These are phyloP conservation scores for Actias luna DNA, from an alignment of 2,888 invertebrate species.

Conservation along the genomic window DNA sequence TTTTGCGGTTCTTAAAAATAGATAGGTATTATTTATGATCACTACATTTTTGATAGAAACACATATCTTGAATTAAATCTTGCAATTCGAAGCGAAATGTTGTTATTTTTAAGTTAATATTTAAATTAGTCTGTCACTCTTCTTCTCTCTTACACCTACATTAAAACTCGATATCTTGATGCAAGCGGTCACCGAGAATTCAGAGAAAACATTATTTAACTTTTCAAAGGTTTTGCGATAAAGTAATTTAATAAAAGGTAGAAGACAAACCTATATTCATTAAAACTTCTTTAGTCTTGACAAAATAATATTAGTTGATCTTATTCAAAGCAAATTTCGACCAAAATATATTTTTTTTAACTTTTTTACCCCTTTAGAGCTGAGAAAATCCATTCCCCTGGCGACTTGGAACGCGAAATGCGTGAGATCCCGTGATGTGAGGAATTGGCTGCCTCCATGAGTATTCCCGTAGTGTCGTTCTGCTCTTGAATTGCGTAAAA, in stretches of 20 bases:
- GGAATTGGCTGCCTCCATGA: conserved; percentile 87
- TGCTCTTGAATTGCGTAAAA: conserved; percentile 91
- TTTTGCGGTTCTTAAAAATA: no score
- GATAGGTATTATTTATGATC: no score
- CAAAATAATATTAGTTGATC: background rate
- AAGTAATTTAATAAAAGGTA: background rate
- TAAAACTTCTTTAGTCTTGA: conserved; percentile 40
- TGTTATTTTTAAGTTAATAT: background rate
- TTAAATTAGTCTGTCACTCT: background rate
- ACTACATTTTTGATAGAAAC: no score
- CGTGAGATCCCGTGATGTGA: conserved; percentile 93
- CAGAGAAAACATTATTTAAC: background rate
- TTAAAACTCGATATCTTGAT: background rate
- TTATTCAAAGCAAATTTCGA: background rate
- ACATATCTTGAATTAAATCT: no score
- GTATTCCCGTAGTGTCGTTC: conserved; percentile 91
- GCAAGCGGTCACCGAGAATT: background rate
- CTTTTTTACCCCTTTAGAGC: conserved; percentile 86
- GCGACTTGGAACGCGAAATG: conserved; percentile 96
- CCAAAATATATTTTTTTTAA: background rate
- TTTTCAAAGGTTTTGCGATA: background rate
- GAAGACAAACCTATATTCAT: background rate
- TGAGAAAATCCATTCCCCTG: conserved; percentile 93
- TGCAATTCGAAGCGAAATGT: no score
- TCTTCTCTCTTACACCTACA: background rate